Evolutionary conservation across 2,888 invertebrate genomes (phyloP).

Genomic region (Salpingus planirostris): DNA sequence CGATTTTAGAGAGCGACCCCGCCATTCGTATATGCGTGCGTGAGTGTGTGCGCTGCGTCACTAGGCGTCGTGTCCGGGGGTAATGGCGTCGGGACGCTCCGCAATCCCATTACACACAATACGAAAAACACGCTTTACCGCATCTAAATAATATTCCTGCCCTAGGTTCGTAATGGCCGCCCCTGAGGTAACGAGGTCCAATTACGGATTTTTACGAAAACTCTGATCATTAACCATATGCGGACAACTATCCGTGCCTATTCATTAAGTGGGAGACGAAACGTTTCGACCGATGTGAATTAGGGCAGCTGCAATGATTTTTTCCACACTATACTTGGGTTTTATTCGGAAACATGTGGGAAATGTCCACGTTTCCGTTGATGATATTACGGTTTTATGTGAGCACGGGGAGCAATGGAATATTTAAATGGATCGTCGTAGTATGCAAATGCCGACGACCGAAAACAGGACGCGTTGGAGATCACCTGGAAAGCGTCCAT

Average conservation of each 20-base stretch:
- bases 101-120: too few relatives aligned
- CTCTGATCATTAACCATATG: constrained; percentile 23
- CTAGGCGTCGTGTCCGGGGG: constrained; percentile 23
- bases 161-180: too few relatives aligned
- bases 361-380: constrained; percentile 8
- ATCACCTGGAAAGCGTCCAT: too few relatives aligned
- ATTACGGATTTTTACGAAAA: constrained; percentile 7
- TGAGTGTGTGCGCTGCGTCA: constrained; percentile 23
- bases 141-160: too few relatives aligned
- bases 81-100: constrained; percentile 21
- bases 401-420: constrained; percentile 1
- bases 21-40: constrained; percentile 24
- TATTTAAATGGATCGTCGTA: too few relatives aligned
- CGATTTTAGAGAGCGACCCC: constrained; percentile 23
- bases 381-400: too few relatives aligned
- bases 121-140: too few relatives aligned
- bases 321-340: too few relatives aligned
- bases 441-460: constrained; percentile 3
- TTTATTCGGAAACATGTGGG: constrained; percentile 13
- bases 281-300: constrained; percentile 17
- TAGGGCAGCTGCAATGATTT: constrained; percentile 21
- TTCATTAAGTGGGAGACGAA: constrained; percentile 22
- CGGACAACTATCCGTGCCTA: constrained; percentile 18
- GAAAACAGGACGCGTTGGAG: too few relatives aligned
- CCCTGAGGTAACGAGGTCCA: constrained; percentile 1